phyloP scores from a whole-genome alignment of 2,113 vertebrate species.

The Fregetta grallaria region DNA sequence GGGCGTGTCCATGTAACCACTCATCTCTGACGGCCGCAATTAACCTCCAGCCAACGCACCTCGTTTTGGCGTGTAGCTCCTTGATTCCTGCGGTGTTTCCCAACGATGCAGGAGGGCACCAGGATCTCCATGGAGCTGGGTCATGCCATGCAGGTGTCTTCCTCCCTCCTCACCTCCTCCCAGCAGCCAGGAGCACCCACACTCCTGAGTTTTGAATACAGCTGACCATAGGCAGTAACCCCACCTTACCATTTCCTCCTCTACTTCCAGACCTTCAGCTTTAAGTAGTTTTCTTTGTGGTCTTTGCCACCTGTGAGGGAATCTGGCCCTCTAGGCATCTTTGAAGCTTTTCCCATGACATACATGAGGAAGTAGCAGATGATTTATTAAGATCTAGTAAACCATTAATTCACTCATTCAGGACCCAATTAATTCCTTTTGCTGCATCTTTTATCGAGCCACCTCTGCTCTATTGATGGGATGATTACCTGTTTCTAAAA shows the following conservation, averaged over 20 bases:
- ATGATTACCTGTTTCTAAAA: not conserved
- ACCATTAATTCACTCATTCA: not conserved
- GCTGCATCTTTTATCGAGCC: not conserved
- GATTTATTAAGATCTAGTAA: conserved; percentile 45
- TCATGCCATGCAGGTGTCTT: not conserved
- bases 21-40: conserved; percentile 57
- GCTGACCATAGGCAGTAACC: not conserved
- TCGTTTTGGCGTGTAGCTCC: not conserved
- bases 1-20: conserved; percentile 12
- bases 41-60: conserved; percentile 8
- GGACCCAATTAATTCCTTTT: not conserved
- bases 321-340: not conserved
- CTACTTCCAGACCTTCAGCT: not conserved
- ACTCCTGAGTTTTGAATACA: not conserved
- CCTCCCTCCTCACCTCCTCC: not conserved
- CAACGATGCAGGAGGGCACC: not conserved
- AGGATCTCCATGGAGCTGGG: not conserved
- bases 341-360: not conserved
- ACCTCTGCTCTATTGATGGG: not conserved
- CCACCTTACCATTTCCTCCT: conserved; percentile 17
- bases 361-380: conserved; percentile 5
- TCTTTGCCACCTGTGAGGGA: not conserved
- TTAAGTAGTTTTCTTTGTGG: not conserved
- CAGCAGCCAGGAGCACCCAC: not conserved
- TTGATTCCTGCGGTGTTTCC: not conserved